Base-by-base conservation (phyloP, 2,797 vertebrate genomes). In the Acanthurus lineatus region DNA sequence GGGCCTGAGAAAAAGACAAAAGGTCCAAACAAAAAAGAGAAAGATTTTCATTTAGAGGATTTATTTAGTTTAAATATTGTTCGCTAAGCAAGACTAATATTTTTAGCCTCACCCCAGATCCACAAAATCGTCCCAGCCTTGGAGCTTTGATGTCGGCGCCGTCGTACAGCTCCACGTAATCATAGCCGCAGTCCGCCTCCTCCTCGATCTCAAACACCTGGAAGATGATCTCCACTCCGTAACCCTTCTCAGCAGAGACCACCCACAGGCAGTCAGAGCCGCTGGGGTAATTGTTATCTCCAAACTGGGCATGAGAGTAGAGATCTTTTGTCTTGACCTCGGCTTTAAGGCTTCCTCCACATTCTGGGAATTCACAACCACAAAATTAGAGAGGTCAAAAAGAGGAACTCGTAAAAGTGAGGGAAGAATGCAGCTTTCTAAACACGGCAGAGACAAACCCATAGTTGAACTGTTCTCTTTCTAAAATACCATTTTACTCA, bases 181-280 rank as follows among this genome's bases (percentile, higher is more conserved):
- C 98, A 0, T 99, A 99, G 51, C 98, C 98, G 0, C 98, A 99
- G 91, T 99, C 98, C 0, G 97, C 96, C 82, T 99, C 98, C 88
- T 99, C 98, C 91, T 99, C 98, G 0, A 99, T 97, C 94, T 99
- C 98, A 2, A 99, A 99, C 56, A 97, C 98, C 95, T 98, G 98
- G 95, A 99, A 99, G 89, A 98, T 97, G 82, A 99, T 96, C 94
- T 99, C 98, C 87, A 99, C 98, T 0, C 98, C 98, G 0, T 99
- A 99, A 52, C 97, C 97, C 51, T 98, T 97, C 93, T 99, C 98
- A 0, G 98, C 97, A 1, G 97, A 95, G 69, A 99, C 96, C 90
- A 98, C 96, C 98, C 98, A 99, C 90, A 97, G 96, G 3, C 98
- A 99, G 92, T 99, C 98, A 0, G 96, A 96, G 0, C 95, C 97